These are phyloP conservation scores for Dryas iulia DNA, from an alignment of 1,140 invertebrate species.

Conservation along the genomic window DNA sequence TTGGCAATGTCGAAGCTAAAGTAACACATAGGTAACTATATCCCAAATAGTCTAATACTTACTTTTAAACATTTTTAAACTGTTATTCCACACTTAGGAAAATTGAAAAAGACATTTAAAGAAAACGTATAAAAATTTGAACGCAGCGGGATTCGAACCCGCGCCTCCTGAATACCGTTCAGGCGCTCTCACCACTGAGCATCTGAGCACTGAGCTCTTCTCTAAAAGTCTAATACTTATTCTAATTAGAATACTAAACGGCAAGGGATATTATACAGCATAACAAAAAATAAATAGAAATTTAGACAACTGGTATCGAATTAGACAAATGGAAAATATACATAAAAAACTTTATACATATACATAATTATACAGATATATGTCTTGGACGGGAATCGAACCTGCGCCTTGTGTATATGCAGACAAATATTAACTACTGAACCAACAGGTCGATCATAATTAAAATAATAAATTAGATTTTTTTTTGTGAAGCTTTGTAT, in stretches of 20 bases:
- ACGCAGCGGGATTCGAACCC: no score
- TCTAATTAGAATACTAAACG: slow-evolving; percentile 34
- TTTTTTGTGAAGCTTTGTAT: background rate
- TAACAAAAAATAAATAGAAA: slow-evolving; percentile 41
- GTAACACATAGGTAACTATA: slow-evolving; percentile 49
- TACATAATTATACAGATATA: background rate
- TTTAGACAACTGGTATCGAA: background rate
- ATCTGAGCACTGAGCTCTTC: no score
- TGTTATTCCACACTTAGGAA: no score
- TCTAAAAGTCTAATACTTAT: no score
- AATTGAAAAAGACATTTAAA: no score
- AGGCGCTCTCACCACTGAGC: no score
- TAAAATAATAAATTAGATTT: background rate
- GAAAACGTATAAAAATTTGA: no score
- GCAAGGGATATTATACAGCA: slow-evolving; percentile 27
- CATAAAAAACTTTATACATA: background rate
- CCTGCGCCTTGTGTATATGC: no score
- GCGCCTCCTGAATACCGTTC: no score
- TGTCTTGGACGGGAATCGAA: no score
- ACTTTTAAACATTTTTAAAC: no score
- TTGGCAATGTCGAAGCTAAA: slow-evolving; percentile 53
- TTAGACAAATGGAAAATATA: background rate
- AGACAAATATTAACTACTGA: no score
- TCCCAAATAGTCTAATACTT: slow-evolving; percentile 37
- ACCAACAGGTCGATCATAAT: background rate